A percentile compares a stretch with the other conserved stretches of the same genome.
phyloP scores from a whole-genome alignment of 1,140 invertebrate species.

The Pogonomyrmex barbatus region DNA sequence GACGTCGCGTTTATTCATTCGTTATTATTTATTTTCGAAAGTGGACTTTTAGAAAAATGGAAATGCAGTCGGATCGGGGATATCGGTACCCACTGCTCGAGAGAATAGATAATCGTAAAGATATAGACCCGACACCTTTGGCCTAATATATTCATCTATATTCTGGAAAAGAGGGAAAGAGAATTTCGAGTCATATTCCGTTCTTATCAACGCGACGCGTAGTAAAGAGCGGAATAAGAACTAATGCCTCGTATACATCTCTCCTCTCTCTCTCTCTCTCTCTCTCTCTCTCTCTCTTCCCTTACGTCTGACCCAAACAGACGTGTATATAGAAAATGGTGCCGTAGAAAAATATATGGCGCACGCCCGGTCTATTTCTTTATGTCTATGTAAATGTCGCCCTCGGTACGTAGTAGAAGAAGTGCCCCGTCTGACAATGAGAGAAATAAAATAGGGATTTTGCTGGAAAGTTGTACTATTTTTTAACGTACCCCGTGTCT shows the following conservation, averaged over 20 bases:
- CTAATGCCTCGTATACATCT: not conserved
- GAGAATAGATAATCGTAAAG: constrained; percentile 2
- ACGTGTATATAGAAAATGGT: not conserved
- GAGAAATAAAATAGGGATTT: not conserved
- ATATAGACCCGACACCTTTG: not conserved
- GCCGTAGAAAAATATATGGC: not conserved
- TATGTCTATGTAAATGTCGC: constrained; percentile 9
- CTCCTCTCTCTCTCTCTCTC: not conserved
- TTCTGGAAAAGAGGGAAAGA: not conserved
- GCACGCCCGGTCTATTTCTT: not conserved
- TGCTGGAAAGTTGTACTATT: not conserved
- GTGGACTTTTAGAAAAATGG: constrained; percentile 45
- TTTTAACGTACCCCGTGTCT: not conserved
- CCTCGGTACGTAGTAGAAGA: not conserved
- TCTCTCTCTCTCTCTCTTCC: not conserved
- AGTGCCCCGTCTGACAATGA: not conserved
- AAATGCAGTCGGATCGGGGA: constrained; percentile 6
- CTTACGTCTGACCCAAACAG: not conserved
- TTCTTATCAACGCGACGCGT: constrained; percentile 22
- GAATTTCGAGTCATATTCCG: constrained; percentile 2
- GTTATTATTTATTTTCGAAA: constrained; percentile 44
- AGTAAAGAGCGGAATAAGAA: not conserved
- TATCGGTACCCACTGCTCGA: constrained; percentile 1
- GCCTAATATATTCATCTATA: not conserved
- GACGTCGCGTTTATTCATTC: constrained; percentile 35